Percentiles rank a stretch among this genome's conserved stretches.
phyloP scores from a whole-genome alignment of 2,888 invertebrate species.

The Cantharis nigra region DNA sequence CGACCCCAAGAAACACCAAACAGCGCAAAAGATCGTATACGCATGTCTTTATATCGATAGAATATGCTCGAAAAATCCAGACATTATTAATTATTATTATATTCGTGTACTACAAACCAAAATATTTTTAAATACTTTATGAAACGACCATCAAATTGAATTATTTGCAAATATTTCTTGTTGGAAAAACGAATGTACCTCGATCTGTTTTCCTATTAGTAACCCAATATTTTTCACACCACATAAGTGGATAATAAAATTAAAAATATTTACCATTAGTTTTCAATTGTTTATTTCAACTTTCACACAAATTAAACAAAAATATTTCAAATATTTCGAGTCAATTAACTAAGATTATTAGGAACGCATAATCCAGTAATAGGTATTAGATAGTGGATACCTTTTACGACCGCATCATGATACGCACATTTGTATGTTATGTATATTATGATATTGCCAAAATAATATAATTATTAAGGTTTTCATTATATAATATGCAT shows the following conservation, averaged over 20 bases:
- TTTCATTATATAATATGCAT: too few species aligned
- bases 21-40: slow-evolving; percentile 22
- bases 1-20: slow-evolving; percentile 32
- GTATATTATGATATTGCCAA: too few species aligned
- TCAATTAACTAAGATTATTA: background rate
- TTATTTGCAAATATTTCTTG: background rate
- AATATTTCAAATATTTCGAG: background rate
- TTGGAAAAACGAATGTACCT: background rate
- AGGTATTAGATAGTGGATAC: background rate
- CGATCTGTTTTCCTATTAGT: background rate
- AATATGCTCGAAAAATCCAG: slow-evolving; percentile 8
- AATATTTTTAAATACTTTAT: background rate
- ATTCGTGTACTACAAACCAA: background rate
- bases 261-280: background rate
- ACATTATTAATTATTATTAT: slow-evolving; percentile 24
- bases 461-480: too few species aligned
- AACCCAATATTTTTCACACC: background rate
- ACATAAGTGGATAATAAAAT: background rate
- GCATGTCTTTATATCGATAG: slow-evolving; percentile 30
- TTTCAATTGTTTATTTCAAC: background rate
- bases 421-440: background rate
- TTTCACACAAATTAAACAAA: background rate
- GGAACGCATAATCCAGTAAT: background rate
- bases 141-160: background rate
- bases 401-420: background rate